phyloP scores from a whole-genome alignment of 2,888 invertebrate species.

The Auanema sp. region DNA sequence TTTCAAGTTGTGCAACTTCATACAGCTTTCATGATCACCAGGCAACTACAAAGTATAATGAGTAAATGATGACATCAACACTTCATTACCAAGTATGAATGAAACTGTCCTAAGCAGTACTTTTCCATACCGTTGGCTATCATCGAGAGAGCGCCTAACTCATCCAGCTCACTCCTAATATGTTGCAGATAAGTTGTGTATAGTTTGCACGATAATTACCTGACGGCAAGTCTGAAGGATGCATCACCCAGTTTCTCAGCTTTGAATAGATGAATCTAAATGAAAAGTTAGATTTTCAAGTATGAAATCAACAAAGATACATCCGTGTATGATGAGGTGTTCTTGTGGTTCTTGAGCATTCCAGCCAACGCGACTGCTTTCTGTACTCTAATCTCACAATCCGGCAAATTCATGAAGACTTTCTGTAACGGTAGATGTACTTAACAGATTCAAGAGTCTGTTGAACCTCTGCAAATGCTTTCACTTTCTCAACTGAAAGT shows the following conservation, averaged over 20 bases:
- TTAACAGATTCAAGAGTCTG: not conserved
- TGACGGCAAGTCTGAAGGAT: constrained; percentile 46
- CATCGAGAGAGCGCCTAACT: not conserved
- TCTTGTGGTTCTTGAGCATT: constrained; percentile 39
- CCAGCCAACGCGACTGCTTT: constrained; percentile 39
- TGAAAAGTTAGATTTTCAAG: no score
- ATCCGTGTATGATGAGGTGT: constrained; percentile 31
- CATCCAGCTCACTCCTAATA: not conserved
- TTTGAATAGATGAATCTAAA: constrained; percentile 47
- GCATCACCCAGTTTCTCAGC: constrained; percentile 51
- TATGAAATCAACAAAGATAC: not conserved
- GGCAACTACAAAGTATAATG: constrained; percentile 35
- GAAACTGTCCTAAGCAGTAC: not conserved
- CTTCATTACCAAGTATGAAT: not conserved
- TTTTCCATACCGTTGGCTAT: not conserved
- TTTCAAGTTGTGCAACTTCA: constrained; percentile 46
- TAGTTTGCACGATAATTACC: no score
- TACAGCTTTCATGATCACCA: constrained; percentile 54
- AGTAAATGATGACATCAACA: no score
- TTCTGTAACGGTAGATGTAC: constrained; percentile 22
- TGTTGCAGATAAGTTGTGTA: no score
- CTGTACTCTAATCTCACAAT: constrained; percentile 31
- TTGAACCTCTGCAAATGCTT: not conserved
- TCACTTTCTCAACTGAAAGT: constrained; percentile 36
- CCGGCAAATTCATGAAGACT: constrained; percentile 41